phyloP scores from a whole-genome alignment of 2,888 invertebrate genomes.

The Syrista parreyssii region DNA sequence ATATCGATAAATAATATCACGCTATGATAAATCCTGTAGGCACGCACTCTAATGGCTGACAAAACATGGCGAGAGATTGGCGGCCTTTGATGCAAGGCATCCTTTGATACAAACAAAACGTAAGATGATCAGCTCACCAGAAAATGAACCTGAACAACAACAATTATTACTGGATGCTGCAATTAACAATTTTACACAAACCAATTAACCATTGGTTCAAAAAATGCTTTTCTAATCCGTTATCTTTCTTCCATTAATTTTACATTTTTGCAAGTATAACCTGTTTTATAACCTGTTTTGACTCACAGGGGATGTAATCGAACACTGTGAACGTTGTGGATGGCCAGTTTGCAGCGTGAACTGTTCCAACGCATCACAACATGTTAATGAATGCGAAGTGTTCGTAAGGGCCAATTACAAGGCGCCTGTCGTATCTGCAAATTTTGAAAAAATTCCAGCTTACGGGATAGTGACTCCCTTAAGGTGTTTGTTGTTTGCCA shows the following conservation, averaged over 20 bases:
- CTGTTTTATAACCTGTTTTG: neutral
- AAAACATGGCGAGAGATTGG: neutral
- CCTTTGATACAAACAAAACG: neutral
- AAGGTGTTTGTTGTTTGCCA: constrained; percentile 73
- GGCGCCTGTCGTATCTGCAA: constrained; percentile 56
- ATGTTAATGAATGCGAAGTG: constrained; percentile 73
- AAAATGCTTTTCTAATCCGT: neutral
- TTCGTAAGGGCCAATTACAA: constrained; percentile 72
- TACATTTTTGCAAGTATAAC: neutral
- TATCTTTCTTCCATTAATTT: neutral
- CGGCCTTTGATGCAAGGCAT: neutral
- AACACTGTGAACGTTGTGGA: constrained; percentile 76
- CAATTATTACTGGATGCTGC: neutral
- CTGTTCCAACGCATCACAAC: constrained; percentile 71
- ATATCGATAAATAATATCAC: constrained; percentile 36
- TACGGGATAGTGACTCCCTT: constrained; percentile 77
- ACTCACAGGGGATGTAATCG: constrained; percentile 64
- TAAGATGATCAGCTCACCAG: neutral
- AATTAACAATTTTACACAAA: neutral
- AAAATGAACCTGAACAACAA: neutral
- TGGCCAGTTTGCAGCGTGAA: constrained; percentile 82
- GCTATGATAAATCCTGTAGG: neutral
- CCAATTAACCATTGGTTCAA: neutral
- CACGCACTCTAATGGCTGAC: neutral
- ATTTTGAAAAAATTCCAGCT: constrained; percentile 70